Conservation (phyloP, 1,140 invertebrate genomes). For the Neoseiulus cucumeris region DNA sequence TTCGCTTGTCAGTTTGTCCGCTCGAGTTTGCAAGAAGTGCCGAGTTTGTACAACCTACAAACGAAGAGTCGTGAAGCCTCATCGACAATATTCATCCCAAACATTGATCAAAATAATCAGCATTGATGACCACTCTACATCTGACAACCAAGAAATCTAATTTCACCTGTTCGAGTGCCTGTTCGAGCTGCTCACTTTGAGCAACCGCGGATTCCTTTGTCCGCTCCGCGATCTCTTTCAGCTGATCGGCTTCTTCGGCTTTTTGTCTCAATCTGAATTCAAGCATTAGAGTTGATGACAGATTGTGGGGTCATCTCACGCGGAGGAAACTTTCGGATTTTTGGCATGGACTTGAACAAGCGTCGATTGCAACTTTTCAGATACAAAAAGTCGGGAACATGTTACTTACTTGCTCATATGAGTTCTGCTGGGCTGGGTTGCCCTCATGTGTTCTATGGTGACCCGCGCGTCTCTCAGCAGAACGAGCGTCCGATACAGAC, state of each 20-base stretch:
- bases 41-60: neutral
- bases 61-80: neutral
- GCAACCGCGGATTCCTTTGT: neutral
- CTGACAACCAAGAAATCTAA: neutral
- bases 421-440: neutral
- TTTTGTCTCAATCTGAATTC: constrained; percentile 2
- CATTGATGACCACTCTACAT: too few relatives aligned
- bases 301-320: too few relatives aligned
- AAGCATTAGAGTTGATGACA: neutral
- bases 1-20: neutral
- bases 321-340: too few relatives aligned
- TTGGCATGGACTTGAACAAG: too few relatives aligned
- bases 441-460: neutral
- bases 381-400: neutral
- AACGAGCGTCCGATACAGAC: neutral
- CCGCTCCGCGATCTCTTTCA: constrained; percentile 1
- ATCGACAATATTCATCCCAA: too few relatives aligned
- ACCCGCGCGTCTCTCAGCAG: neutral
- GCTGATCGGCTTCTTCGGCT: constrained; percentile 7
- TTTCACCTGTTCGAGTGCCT: constrained; percentile 9
- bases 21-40: neutral
- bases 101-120: too few relatives aligned
- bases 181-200: neutral
- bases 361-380: too few relatives aligned
- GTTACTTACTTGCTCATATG: neutral